These are phyloP conservation scores for Brachyistius frenatus DNA, from an alignment of 2,113 vertebrate species.

Conservation along the genomic window DNA sequence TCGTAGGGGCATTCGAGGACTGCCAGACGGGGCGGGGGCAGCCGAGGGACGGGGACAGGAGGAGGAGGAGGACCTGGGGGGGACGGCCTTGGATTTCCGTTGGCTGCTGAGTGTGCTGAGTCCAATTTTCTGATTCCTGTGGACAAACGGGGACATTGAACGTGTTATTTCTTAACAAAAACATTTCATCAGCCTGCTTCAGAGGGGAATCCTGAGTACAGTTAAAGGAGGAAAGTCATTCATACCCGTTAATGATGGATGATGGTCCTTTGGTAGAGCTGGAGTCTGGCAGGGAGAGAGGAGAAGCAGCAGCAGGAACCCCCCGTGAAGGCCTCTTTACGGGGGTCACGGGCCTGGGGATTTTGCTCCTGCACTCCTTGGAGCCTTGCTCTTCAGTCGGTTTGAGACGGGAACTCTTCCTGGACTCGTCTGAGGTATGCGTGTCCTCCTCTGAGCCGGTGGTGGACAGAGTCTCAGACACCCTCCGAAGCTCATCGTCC, in stretches of 20 bases:
- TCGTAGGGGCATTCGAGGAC: constrained; percentile 81
- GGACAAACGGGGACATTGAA: constrained; percentile 34
- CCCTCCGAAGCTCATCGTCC: constrained; percentile 84
- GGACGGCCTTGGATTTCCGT: constrained; percentile 65
- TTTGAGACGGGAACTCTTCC: constrained; percentile 77
- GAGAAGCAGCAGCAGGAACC: constrained; percentile 29
- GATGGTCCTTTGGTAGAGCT: constrained; percentile 61
- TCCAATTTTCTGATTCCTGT: constrained; percentile 85
- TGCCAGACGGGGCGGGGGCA: constrained; percentile 75
- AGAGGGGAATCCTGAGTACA: neutral
- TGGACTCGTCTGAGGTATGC: constrained; percentile 87
- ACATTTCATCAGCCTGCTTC: neutral
- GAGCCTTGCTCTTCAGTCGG: constrained; percentile 75
- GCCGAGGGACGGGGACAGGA: constrained; percentile 58
- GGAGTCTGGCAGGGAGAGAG: constrained; percentile 28
- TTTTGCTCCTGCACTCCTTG: constrained; percentile 86
- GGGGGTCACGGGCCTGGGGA: constrained; percentile 89
- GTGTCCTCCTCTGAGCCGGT: constrained; percentile 94
- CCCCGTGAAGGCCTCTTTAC: constrained; percentile 69
- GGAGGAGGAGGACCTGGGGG: constrained; percentile 75
- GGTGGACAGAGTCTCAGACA: constrained; percentile 90
- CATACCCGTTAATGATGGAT: constrained; percentile 64
- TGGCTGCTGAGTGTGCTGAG: constrained; percentile 54
- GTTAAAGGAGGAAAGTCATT: neutral
- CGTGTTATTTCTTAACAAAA: neutral